A percentile compares a stretch with the other conserved stretches of the same genome.
phyloP scores from a whole-genome alignment of 2,113 vertebrate species.

The Ameiurus melas region DNA sequence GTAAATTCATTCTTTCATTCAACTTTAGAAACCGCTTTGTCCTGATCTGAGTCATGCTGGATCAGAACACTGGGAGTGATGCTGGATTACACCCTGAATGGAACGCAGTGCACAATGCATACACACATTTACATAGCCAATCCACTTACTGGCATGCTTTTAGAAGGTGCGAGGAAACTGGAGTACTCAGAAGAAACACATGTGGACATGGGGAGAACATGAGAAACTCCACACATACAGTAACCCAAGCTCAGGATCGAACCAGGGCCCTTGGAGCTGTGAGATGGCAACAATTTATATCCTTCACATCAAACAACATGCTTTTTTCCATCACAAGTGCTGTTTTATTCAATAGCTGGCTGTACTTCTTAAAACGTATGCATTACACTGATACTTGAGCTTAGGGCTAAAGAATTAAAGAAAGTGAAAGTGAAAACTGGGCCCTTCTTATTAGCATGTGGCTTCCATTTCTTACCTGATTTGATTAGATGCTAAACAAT shows the following conservation, averaged over 20 bases:
- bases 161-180: not conserved
- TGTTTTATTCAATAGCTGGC: not conserved
- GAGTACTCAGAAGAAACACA: not conserved
- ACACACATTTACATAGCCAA: not conserved
- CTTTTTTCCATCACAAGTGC: not conserved
- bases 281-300: not conserved
- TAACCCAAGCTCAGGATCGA: not conserved
- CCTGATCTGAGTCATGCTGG: not conserved
- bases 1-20: not conserved
- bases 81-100: not conserved
- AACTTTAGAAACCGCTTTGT: not conserved
- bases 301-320: not conserved
- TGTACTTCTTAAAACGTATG: not conserved
- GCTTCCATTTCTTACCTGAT: not conserved
- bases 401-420: not conserved
- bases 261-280: not conserved
- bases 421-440: not conserved
- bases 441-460: not conserved
- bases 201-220: not conserved
- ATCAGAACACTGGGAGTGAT: not conserved
- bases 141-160: not conserved
- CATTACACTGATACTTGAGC: not conserved
- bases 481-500: constrained; percentile 1
- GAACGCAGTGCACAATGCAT: not conserved
- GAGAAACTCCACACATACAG: not conserved